Percentiles rank a stretch among this genome's conserved stretches.
Evolutionary conservation across 2,888 invertebrate species (phyloP).

Genomic region (Dasypolia templi): DNA sequence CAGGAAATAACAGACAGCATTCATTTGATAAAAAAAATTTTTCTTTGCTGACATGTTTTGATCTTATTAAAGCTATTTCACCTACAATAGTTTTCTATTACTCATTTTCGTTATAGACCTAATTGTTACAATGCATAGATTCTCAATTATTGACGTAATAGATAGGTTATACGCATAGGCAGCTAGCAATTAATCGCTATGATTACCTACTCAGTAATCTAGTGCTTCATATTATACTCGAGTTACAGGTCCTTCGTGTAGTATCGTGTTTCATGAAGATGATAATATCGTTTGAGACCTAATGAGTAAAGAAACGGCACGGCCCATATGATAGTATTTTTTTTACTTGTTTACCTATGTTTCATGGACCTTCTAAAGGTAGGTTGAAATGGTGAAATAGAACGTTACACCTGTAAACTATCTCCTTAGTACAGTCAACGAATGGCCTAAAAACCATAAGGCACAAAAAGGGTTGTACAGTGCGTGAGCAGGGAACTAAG

Average conservation of each 20-base stretch:
- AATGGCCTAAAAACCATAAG: too few relatives aligned
- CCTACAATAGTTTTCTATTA: not conserved
- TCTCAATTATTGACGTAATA: not conserved
- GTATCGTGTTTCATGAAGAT: slow-evolving; percentile 19
- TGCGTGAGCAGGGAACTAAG: too few relatives aligned
- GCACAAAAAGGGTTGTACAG: too few relatives aligned
- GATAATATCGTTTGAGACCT: slow-evolving; percentile 8
- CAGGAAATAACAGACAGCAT: not conserved
- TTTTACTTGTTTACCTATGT: not conserved
- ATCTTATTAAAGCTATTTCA: not conserved
- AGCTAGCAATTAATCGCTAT: slow-evolving; percentile 31
- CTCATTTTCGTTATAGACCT: not conserved
- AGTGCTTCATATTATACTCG: slow-evolving; percentile 26
- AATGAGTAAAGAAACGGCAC: too few relatives aligned
- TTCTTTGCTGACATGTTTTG: not conserved
- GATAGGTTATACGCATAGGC: not conserved
- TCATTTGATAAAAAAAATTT: not conserved
- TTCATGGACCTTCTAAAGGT: not conserved
- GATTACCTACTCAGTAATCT: slow-evolving; percentile 18
- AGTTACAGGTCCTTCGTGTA: slow-evolving; percentile 30
- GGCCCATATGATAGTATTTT: too few relatives aligned
- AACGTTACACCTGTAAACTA: too few relatives aligned
- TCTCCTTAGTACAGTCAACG: too few relatives aligned
- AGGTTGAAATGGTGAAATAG: too few relatives aligned
- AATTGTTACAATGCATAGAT: not conserved